A percentile compares a stretch with the other conserved stretches of the same genome.
Evolutionary conservation across 2,797 vertebrate genomes (phyloP).

Genomic region (Zenarchopterus dispar): DNA sequence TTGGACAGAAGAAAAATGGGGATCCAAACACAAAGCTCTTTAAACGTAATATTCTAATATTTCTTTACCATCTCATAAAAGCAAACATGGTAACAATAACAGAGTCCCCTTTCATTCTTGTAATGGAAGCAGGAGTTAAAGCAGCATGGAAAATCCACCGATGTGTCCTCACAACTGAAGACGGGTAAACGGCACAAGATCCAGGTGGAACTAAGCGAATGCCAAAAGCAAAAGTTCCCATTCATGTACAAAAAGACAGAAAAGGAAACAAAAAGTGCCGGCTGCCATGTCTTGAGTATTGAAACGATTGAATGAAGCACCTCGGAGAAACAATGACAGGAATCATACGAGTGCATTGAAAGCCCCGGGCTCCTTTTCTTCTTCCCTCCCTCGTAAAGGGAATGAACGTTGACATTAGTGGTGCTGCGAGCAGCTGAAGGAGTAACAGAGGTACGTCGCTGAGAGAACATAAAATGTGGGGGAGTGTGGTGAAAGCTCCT

Average conservation of each 20-base stretch:
- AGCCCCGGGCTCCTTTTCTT: conserved; percentile 6
- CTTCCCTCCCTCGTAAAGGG: conserved; percentile 34
- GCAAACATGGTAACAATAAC: too few relatives aligned
- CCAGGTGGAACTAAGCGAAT: too few relatives aligned
- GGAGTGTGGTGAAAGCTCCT: conserved; percentile 81
- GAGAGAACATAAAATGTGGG: conserved; percentile 82
- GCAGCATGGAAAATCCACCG: too few relatives aligned
- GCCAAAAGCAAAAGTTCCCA: neutral
- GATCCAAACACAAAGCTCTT: too few relatives aligned
- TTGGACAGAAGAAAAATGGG: too few relatives aligned
- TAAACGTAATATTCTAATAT: too few relatives aligned
- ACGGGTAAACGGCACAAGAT: too few relatives aligned
- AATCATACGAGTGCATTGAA: conserved; percentile 15
- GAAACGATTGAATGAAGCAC: conserved; percentile 1
- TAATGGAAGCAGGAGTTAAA: too few relatives aligned
- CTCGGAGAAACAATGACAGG: conserved; percentile 12
- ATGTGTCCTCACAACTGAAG: too few relatives aligned
- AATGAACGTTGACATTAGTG: conserved; percentile 37
- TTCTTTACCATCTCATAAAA: too few relatives aligned
- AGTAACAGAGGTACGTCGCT: conserved; percentile 41
- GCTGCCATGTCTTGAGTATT: conserved; percentile 8
- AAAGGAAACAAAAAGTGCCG: conserved; percentile 20
- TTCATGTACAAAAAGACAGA: conserved; percentile 40
- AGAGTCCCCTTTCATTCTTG: too few relatives aligned
- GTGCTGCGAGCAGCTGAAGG: conserved; percentile 43